Base-by-base conservation (phyloP, 2,888 invertebrate species). In the Pseudococcus jackbeardsleyi region DNA sequence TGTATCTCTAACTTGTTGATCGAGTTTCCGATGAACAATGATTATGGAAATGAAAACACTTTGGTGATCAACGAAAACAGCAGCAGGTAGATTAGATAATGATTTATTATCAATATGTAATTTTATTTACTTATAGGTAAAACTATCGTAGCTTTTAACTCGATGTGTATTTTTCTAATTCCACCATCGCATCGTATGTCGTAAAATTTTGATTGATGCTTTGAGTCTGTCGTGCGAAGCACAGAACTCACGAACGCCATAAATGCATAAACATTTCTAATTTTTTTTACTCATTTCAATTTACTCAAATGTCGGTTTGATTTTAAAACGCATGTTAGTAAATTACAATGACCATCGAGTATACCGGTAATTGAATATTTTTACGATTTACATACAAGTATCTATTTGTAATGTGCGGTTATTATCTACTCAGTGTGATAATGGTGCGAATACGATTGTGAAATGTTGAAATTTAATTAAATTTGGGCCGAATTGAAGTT, bases 381-480 rank as follows among this genome's bases (percentile, higher is more conserved):
- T n/a, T n/a, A n/a, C 54, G 54, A 54, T 54, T 54, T 54, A 8
- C 54, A 54, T 33, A 33, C 3, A 33, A 3, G 3, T 33, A 33
- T 3, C 26, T 54, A n/a, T 4, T 8, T 0, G 59, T 8, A 59
- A n/a, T 7, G n/a, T 6, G 59, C n/a, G 7, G 8, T 59, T 19
- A 17, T 5, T 59, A 59, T 59, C 26, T 33, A 33, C 26, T n/a
- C 5, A 19, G n/a, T 59, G 59, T 54, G 17, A 54, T 54, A 17
- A 54, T 54, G 17, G 15, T 17, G 9, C 19, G 64, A 64, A 64
- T 22, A 64, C 5, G 19, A 72, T 72, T 33, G 33, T 33, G 3
- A 72, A 72, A 72, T 72, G 72, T 72, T 72, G 33, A 33, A 72
- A 72, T 72, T 26, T 72, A 33, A 33, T 72, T 72, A 33, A 72